Base-by-base conservation (phyloP, 2,113 vertebrate genomes). In the Hipposideros armiger region DNA sequence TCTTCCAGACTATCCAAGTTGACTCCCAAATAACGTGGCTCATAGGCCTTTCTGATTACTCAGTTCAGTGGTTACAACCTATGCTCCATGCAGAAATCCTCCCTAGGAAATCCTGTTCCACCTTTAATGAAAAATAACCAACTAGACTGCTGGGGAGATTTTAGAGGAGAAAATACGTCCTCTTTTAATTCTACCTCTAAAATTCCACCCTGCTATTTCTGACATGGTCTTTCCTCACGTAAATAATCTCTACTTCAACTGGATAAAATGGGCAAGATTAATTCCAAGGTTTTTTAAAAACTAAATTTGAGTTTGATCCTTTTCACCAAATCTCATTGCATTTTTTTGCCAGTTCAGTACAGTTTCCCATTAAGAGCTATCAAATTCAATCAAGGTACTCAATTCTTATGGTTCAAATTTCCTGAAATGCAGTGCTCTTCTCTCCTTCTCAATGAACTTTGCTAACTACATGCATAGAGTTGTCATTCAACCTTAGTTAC, bases 401-500 rank as follows among this genome's bases (percentile, higher is more conserved):
- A 96, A 52, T 95, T 97, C 93, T 88, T 64, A 58, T 6, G 30
- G 92, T 93, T 94, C 84, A 96, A 84, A 77, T 84, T 96, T 95
- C 83, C 47, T 81, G 81, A 96, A 97, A 89, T 95, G 81, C 80
- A 72, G 89, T 90, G 64, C 74, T 94, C 96, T 95, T 19, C 42
- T 94, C 69, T 97, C 52, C 96, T 88, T 96, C 42, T 32, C 32
- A 95, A 72, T 97, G 89, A 97, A 97, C 97, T 98, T 95, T 70
- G 85, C 95, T 97, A 94, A 98, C 82, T 89, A 95, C 97, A 96
- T 98, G 70, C 87, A 97, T 97, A 77, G 92, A 97, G 80, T 85
- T 98, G 92, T 97, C 98, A 86, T 89, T 98, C 97, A 96, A 82
- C 77, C 47, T 97, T 98, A 94, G 95, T 97, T 97, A 97, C 96